Percentiles rank a stretch among this genome's conserved stretches.
Conservation (phyloP, 2,113 vertebrate genomes). For the Ptilorrhoa leucosticta region DNA sequence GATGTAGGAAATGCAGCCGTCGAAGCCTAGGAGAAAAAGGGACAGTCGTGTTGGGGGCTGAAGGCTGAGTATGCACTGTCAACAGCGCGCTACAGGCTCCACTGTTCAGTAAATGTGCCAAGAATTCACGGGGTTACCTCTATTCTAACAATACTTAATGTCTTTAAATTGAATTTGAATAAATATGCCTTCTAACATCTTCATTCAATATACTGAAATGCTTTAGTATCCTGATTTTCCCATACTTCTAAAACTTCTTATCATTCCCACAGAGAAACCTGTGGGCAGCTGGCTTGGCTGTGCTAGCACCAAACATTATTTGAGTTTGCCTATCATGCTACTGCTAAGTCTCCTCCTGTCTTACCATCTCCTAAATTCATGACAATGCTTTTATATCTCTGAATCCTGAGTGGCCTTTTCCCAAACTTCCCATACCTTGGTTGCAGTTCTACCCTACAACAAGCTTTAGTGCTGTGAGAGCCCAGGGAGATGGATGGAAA, state of each 20-base stretch:
- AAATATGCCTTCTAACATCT: not conserved
- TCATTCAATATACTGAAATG: not conserved
- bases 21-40: conserved; percentile 78
- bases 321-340: not conserved
- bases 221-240: not conserved
- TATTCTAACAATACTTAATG: not conserved
- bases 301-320: not conserved
- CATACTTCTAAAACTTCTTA: not conserved
- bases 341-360: not conserved
- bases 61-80: fast-evolving
- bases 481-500: not conserved
- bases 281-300: not conserved
- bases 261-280: not conserved
- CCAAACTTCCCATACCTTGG: not conserved
- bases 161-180: not conserved
- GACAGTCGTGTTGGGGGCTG: not conserved
- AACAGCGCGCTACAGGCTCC: not conserved
- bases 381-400: not conserved
- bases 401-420: not conserved
- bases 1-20: conserved; percentile 88
- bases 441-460: fast-evolving
- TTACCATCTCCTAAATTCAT: not conserved
- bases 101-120: not conserved
- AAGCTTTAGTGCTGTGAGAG: not conserved
- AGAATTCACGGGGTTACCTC: not conserved